Base-by-base conservation (phyloP, 2,797 vertebrate species). In the Lacerta bilineata region DNA sequence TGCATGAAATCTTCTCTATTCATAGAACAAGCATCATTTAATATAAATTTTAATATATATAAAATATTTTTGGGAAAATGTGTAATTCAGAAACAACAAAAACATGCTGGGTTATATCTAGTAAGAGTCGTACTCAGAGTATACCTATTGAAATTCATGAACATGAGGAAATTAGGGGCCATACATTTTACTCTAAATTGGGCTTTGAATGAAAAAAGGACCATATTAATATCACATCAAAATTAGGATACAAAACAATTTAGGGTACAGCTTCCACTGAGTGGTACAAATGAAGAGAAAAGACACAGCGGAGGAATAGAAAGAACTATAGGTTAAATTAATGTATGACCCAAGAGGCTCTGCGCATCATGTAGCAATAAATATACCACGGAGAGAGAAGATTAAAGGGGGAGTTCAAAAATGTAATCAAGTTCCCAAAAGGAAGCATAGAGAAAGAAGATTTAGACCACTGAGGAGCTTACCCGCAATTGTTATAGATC, bases 291-390 rank as follows among this genome's bases (percentile, higher is more conserved):
- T 93, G 92, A 91, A 92, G 86, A 91, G 78, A 92, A 92, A 95
- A 92, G 94, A 93, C 95, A 93, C 85, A 89, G 81, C 93, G 94
- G 91, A 95, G 90, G 95, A 94, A 95, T 88, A 80, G 90, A 93
- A 88, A 90, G 66, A 90, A 33, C 43, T 86, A 39, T 89, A 86
- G 79, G 82, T 91, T 91, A 87, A 91, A 95, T 95, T 91, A 94
- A 94, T 86, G 90, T 68, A 83, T 93, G 87, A 90, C 94, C 83
- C 91, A 89, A 90, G 92, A 89, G 94, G 89, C 92, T 94, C 90
- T 91, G 82, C 89, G 84, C 50, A 90, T 86, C 89, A 88, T 93
- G 91, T 95, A 93, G 88, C 93, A 95, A 94, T 93, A 95, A 95
- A 93, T 86, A 84, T 25, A 29, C 55, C 9, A 69, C 61, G 61